These are phyloP conservation scores for Corydoras maculifer DNA, from an alignment of 2,113 vertebrate species.

Conservation along the genomic window DNA sequence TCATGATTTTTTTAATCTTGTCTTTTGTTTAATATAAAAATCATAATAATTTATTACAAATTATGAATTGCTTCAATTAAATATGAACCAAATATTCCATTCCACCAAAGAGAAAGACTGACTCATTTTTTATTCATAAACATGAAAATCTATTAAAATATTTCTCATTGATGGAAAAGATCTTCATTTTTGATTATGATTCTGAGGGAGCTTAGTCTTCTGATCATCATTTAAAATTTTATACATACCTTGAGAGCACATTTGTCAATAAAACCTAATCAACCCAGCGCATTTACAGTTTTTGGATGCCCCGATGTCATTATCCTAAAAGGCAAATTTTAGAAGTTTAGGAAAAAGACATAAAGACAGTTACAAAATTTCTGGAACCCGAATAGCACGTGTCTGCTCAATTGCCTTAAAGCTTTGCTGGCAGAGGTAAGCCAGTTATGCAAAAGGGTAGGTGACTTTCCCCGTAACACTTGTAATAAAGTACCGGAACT, in stretches of 20 bases:
- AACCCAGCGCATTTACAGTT: not conserved
- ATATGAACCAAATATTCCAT: too few relatives aligned
- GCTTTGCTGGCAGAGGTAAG: not conserved
- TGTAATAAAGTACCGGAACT: not conserved
- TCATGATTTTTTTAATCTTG: too few relatives aligned
- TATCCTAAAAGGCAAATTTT: not conserved
- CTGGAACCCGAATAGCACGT: not conserved
- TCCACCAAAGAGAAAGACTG: too few relatives aligned
- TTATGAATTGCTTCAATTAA: too few relatives aligned
- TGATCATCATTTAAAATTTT: not conserved
- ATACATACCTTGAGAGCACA: not conserved
- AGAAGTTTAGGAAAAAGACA: not conserved
- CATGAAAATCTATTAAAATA: too few relatives aligned
- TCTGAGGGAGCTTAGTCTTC: not conserved
- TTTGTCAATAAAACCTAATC: not conserved
- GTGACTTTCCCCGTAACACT: not conserved
- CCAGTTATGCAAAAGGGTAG: not conserved
- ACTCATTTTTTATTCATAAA: too few relatives aligned
- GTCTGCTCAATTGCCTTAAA: not conserved
- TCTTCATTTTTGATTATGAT: not conserved
- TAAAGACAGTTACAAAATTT: not conserved
- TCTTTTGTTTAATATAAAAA: too few relatives aligned
- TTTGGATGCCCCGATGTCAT: not conserved
- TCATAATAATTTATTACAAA: too few relatives aligned
- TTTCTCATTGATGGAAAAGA: not conserved